Percentiles rank a stretch among this genome's conserved stretches.
Conservation (phyloP, 2,888 invertebrate genomes). For the Hypolimnas misippus region DNA sequence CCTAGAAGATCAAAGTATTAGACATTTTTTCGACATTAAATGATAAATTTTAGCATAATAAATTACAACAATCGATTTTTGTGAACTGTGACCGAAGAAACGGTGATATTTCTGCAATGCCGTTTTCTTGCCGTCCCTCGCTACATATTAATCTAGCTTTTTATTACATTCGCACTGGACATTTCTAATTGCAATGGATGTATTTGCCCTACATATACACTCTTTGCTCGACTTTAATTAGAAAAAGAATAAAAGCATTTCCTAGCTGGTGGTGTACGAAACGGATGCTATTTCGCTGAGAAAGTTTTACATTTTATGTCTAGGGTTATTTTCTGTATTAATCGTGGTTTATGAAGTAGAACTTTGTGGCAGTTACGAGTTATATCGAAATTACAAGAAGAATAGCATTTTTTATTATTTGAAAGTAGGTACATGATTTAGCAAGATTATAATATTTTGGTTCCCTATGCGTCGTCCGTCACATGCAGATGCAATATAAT, state of each 20-base stretch:
- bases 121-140: neutral
- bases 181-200: constrained; percentile 3
- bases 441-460: too few species aligned
- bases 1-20: too few species aligned
- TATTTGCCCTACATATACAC: neutral
- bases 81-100: too few species aligned
- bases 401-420: too few species aligned
- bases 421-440: too few species aligned
- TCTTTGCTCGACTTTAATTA: neutral
- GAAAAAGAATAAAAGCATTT: neutral
- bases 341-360: neutral
- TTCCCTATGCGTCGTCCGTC: too few species aligned
- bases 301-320: neutral
- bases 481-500: too few species aligned
- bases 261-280: neutral
- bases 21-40: too few species aligned
- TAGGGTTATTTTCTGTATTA: neutral
- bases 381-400: too few species aligned
- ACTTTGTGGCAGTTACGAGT: too few species aligned
- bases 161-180: neutral
- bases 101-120: too few species aligned
- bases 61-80: neutral
- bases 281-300: neutral
- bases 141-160: neutral
- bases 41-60: too few species aligned